Evolutionary conservation across 2,888 invertebrate species (phyloP).

Genomic region (Eubasilissa splendida): DNA sequence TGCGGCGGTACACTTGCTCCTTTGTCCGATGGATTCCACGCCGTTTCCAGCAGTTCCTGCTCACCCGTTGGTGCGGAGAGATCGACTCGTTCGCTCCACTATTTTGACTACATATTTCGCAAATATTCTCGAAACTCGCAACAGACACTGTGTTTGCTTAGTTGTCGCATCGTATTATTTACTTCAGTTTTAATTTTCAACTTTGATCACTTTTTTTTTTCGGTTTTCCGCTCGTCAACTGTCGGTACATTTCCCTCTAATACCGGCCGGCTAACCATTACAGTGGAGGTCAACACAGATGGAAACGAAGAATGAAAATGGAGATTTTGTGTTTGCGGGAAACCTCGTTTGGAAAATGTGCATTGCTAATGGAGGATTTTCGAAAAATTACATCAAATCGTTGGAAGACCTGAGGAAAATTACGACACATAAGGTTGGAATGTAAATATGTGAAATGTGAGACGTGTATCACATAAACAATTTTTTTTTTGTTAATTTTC

Average conservation of each 20-base stretch:
- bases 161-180: background rate
- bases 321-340: conserved; percentile 46
- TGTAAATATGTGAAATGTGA: no score
- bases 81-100: background rate
- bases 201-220: background rate
- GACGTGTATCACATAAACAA: no score
- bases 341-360: conserved; percentile 55
- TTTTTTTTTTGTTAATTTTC: no score
- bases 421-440: conserved; percentile 16
- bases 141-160: background rate
- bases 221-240: background rate
- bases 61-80: conserved; percentile 13
- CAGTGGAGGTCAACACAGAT: conserved; percentile 35
- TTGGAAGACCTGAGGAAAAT: conserved; percentile 38
- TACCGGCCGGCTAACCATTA: background rate
- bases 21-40: conserved; percentile 19
- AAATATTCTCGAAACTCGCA: background rate
- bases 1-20: conserved; percentile 3
- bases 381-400: conserved; percentile 38
- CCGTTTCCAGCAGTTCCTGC: conserved; percentile 17
- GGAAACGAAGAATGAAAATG: conserved; percentile 36
- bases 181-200: background rate
- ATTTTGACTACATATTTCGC: background rate
- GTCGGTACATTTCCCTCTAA: background rate
- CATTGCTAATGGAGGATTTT: conserved; percentile 40